Conservation (phyloP, 2,888 invertebrate species). For the Aporophyla nigra region DNA sequence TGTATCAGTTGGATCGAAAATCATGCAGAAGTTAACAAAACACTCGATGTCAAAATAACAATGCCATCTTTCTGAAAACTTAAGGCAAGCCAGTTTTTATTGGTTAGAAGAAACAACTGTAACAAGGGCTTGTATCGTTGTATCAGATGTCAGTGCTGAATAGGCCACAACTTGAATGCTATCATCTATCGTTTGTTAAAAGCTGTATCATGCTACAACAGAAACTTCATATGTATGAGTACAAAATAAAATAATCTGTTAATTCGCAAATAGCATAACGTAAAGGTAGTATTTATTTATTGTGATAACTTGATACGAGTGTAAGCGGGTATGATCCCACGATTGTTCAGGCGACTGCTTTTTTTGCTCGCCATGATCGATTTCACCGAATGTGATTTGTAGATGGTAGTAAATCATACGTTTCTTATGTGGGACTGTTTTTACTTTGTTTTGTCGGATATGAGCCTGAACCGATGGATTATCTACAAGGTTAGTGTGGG, state of each 20-base stretch:
- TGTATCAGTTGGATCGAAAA: constrained; percentile 1
- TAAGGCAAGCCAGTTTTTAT: not conserved
- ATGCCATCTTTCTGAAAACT: not conserved
- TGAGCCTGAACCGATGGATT: constrained; percentile 41
- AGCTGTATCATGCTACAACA: not conserved
- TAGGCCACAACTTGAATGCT: not conserved
- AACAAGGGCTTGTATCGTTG: not conserved
- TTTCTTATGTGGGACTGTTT: constrained; percentile 46
- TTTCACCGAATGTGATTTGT: constrained; percentile 60
- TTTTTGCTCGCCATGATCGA: constrained; percentile 51
- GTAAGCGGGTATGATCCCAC: constrained; percentile 49
- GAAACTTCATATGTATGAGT: not conserved
- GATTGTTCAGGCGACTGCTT: constrained; percentile 43
- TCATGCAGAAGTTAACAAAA: constrained; percentile 7
- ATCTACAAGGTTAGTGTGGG: constrained; percentile 25
- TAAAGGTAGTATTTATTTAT: constrained; percentile 29
- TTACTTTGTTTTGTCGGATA: constrained; percentile 40
- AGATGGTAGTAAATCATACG: constrained; percentile 50
- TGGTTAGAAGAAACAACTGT: not conserved
- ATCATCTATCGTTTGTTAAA: not conserved
- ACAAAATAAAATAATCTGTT: constrained; percentile 33
- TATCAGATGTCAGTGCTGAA: not conserved
- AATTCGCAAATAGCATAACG: constrained; percentile 26
- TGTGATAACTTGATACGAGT: constrained; percentile 13
- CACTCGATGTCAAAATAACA: not conserved